Evolutionary conservation across 1,140 invertebrate genomes (phyloP).

Genomic region (Eufriesea mexicana): DNA sequence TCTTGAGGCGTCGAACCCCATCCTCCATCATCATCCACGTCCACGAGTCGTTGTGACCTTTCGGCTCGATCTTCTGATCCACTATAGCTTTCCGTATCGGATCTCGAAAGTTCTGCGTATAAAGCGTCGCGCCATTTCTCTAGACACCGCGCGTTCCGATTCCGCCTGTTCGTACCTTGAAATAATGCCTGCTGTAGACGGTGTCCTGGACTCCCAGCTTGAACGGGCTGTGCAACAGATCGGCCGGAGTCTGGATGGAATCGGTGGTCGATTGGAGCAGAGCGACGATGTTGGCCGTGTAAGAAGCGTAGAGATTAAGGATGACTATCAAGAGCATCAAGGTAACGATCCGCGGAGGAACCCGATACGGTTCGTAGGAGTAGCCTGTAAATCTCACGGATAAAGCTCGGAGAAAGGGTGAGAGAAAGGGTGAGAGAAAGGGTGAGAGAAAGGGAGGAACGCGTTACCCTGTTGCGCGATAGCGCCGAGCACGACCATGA

Average conservation of each 20-base stretch:
- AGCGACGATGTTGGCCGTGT: constrained; percentile 87
- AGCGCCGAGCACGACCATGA: constrained; percentile 71
- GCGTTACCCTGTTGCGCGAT: constrained; percentile 72
- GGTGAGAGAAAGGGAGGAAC: neutral
- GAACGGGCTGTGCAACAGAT: constrained; percentile 84
- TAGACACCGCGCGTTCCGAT: rapidly evolving
- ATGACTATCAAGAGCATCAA: constrained; percentile 69
- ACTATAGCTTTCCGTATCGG: constrained; percentile 84
- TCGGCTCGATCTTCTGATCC: constrained; percentile 84
- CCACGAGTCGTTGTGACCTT: constrained; percentile 82
- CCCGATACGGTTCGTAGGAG: constrained; percentile 66
- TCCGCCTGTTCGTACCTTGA: constrained; percentile 79
- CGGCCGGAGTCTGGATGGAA: constrained; percentile 83
- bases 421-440: neutral
- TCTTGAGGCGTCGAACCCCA: constrained; percentile 83
- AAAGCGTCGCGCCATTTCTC: too few relatives aligned
- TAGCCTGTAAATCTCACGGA: constrained; percentile 59
- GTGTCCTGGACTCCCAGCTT: constrained; percentile 85
- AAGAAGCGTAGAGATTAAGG: constrained; percentile 84
- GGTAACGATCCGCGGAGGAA: constrained; percentile 71
- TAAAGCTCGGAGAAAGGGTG: too few relatives aligned
- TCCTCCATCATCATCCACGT: constrained; percentile 84
- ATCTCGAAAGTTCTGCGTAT: constrained; percentile 76
- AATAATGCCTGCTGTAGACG: constrained; percentile 86
- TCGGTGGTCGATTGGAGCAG: constrained; percentile 85